Base-by-base conservation (phyloP, 2,888 invertebrate species). In the Himalopsyche japonica region DNA sequence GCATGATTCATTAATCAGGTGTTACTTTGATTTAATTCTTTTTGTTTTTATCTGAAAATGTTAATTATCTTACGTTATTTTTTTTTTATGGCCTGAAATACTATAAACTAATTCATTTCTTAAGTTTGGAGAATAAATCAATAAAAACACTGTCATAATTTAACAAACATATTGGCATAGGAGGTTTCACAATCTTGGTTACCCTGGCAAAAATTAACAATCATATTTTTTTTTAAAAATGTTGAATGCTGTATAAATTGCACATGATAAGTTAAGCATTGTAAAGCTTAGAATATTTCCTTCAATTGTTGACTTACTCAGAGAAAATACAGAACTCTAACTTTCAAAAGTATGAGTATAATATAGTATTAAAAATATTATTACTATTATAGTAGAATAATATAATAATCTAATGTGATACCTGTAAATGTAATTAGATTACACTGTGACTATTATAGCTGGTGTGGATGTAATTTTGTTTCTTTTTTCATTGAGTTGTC, bases 341-440 rank as follows among this genome's bases (percentile, higher is more conserved):
- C 77, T 77, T 24, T 27, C 77, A 34, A 77, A 77, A 77, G 77
- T 77, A 43, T 77, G 77, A 77, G 77, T 77, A 77, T 77, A 77
- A 77, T 77, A 12, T 77, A 77, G 77, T 77, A 77, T 77, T 77
- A 77, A 34, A 32, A 77, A 70, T 70, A 70, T 70, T 70, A 70
- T 30, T 70, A 70, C 70, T 70, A 30, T 70, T 77, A 10, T 27
- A 76, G 32, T 77, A 43, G 12, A 7, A 77, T 78, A 79, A 79
- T 57, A 82, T 80, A 83, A 80, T 27, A 78, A 80, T 83, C 83
- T 83, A 80, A 48, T 80, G 80, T 83, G 83, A 83, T 83, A 80
- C 76, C 80, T 80, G 27, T 82, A 43, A 64, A 78, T 82, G 70
- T 20, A 37, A 64, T 82, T 82, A 82, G 82, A 79, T 27, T 82